These are phyloP conservation scores for Suncus etruscus DNA, from an alignment of 2,113 vertebrate species.

Conservation along the genomic window DNA sequence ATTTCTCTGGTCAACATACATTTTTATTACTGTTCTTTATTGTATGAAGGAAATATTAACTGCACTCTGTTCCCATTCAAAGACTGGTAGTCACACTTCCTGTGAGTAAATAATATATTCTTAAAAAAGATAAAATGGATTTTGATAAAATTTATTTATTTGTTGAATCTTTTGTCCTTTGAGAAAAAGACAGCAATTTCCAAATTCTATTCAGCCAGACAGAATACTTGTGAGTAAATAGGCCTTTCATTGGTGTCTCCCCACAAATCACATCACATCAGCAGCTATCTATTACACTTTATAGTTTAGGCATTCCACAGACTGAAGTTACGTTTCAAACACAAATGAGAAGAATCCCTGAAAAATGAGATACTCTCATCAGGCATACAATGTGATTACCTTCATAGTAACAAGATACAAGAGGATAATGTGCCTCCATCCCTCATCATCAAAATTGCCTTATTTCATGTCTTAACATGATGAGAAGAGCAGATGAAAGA, in stretches of 20 bases:
- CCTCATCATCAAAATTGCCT: constrained; percentile 27
- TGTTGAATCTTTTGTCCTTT: neutral
- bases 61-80: neutral
- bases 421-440: neutral
- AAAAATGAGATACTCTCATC: constrained; percentile 2
- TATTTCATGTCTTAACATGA: neutral
- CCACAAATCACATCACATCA: neutral
- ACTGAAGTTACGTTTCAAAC: constrained; percentile 42
- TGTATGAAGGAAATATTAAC: neutral
- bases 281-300: neutral
- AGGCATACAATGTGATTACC: constrained; percentile 3
- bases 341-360: neutral
- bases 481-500: neutral
- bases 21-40: neutral
- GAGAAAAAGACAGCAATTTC: constrained; percentile 10
- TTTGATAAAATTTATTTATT: neutral
- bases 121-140: neutral
- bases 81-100: neutral
- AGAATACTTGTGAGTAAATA: neutral
- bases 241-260: neutral
- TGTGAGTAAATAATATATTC: constrained; percentile 14
- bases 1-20: neutral
- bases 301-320: neutral
- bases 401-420: constrained; percentile 35
- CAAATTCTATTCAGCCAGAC: neutral